Base-by-base conservation (phyloP, 1,140 invertebrate genomes). In the Tachypleus tridentatus region DNA sequence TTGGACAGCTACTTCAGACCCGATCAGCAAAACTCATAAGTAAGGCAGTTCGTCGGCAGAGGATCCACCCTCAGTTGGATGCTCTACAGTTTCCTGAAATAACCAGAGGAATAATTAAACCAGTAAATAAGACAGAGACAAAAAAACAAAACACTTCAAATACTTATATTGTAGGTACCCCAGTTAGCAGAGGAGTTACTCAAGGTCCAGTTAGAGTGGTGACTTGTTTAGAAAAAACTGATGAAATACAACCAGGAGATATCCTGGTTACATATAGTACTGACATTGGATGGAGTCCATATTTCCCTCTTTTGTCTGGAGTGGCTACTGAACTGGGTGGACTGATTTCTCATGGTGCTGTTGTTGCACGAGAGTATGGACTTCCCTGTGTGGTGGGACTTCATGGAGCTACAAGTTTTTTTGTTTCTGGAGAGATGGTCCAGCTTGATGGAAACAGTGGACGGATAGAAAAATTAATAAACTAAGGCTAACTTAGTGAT, bases 361-460 rank as follows among this genome's bases (percentile, higher is more conserved):
- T 92, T 2, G 87, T 92, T 48, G 89, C 89, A 3, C 78, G 89
- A 68, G 89, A 93, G 77, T 91, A 89, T 75, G 88, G 89, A 0
- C 72, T 93, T 29, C 89, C 89, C 0, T 91, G 88, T 74, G 80
- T 92, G 50, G 85, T 92, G 9, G 87, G 87, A 10, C 86, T 85
- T 3, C 74, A 80, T 57, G 77, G 80, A 64, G 88, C 86, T 3
- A 89, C 87, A 0, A 74, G 79, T 29, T 29, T 29, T 29, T 29
- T 29, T 29, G 29, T 29, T 29, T 29, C 29, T 29, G 29, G 29
- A 29, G 29, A 29, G 29, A 29, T 29, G 29, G 29, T 29, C 29
- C 29, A 29, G 29, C 29, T 29, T 29, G 29, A 29, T 29, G 29
- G 29, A 29, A 2, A 29, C 29, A 29, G 29, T 29, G 29, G 29